A percentile compares a stretch with the other conserved stretches of the same genome.
These are phyloP conservation scores for Macrophya annulata DNA, from an alignment of 2,888 invertebrate genomes.

Conservation along the genomic window DNA sequence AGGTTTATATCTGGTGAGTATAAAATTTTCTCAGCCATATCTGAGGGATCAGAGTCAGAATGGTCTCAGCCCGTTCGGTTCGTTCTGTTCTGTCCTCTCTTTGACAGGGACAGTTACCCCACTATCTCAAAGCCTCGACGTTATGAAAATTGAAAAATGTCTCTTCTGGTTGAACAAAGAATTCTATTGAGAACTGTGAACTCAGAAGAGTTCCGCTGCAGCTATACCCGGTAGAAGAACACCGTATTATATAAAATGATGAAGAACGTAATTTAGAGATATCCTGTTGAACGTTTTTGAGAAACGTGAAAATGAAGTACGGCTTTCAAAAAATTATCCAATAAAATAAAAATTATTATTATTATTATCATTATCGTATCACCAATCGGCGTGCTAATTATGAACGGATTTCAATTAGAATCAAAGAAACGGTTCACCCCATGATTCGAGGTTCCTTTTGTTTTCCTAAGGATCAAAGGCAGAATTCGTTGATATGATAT, in stretches of 20 bases:
- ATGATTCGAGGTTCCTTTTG: neutral
- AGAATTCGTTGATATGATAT: neutral
- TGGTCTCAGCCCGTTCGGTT: neutral
- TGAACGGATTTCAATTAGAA: constrained; percentile 2
- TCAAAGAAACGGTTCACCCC: neutral
- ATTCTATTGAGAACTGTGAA: constrained; percentile 35
- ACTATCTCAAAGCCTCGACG: constrained; percentile 14
- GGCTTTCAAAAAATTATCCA: neutral
- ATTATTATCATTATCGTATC: neutral
- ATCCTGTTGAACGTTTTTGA: neutral
- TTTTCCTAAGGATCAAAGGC: constrained; percentile 3
- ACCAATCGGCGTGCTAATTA: neutral
- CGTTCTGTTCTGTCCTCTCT: neutral
- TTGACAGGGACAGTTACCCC: constrained; percentile 5
- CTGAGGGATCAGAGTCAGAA: neutral
- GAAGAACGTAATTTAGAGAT: constrained; percentile 3
- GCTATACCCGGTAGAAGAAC: neutral
- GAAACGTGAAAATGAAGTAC: neutral
- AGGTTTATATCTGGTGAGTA: neutral
- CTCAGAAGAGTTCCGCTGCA: neutral
- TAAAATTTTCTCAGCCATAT: neutral
- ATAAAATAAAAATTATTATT: neutral
- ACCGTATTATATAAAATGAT: constrained; percentile 19
- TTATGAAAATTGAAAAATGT: constrained; percentile 51
- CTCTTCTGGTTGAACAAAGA: constrained; percentile 34